Evolutionary conservation across 2,797 vertebrate species (phyloP).

Genomic region (Gadopsis bispinosus): DNA sequence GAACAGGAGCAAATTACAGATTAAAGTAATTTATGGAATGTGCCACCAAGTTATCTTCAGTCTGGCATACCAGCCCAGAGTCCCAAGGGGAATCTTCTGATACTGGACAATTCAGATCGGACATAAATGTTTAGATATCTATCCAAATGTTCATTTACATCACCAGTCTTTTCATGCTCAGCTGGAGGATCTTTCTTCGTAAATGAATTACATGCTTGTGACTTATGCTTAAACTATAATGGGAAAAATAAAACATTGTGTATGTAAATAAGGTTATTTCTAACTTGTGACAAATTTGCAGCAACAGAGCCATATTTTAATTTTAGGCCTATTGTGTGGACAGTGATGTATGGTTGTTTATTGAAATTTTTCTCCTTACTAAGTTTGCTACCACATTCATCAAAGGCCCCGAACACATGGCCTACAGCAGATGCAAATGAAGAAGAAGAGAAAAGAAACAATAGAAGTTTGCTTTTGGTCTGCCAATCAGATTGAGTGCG

Average conservation of each 20-base stretch:
- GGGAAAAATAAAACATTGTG: neutral
- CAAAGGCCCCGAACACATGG: neutral
- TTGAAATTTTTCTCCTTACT: neutral
- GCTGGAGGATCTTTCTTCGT: neutral
- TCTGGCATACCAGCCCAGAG: neutral
- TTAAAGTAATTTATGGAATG: neutral
- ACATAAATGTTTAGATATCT: neutral
- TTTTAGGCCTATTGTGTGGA: neutral
- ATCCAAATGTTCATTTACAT: neutral
- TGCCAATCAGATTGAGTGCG: neutral
- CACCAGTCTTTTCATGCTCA: neutral
- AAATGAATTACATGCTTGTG: neutral
- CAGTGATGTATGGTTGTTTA: neutral
- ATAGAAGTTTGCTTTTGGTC: neutral
- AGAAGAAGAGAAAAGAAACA: neutral
- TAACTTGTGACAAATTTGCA: neutral
- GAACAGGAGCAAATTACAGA: slow-evolving; percentile 2
- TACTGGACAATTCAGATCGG: neutral
- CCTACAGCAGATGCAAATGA: neutral
- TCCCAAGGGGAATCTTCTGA: neutral
- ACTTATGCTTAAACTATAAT: neutral
- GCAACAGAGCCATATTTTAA: neutral
- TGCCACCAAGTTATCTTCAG: neutral
- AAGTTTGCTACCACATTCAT: neutral
- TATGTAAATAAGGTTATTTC: slow-evolving; percentile 1